These are phyloP conservation scores for Corythoichthys haematopterus DNA, from an alignment of 2,113 vertebrate species.

Conservation along the genomic window DNA sequence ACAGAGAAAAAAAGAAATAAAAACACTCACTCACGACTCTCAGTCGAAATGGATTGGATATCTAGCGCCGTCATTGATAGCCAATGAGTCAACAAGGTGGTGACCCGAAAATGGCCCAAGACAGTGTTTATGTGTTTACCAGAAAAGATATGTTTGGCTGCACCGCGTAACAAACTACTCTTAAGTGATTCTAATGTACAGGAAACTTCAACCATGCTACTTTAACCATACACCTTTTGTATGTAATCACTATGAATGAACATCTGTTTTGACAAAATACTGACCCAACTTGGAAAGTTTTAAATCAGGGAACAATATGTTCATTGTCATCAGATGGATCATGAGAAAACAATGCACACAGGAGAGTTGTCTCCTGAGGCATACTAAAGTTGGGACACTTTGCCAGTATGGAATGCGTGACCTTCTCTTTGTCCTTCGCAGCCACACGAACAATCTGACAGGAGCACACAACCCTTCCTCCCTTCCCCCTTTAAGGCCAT, in stretches of 20 bases:
- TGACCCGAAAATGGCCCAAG: no score
- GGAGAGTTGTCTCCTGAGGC: not conserved
- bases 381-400: not conserved
- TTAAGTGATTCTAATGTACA: not conserved
- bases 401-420: not conserved
- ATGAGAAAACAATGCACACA: not conserved
- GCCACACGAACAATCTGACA: conserved; percentile 40
- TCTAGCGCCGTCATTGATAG: no score
- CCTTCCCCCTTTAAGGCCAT: conserved; percentile 30
- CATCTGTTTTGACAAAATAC: not conserved
- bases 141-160: not conserved
- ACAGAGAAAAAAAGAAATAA: no score
- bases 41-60: no score
- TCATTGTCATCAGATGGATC: conserved; percentile 1
- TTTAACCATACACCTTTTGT: not conserved
- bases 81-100: no score
- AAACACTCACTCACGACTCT: no score
- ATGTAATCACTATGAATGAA: not conserved
- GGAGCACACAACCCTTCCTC: conserved; percentile 18
- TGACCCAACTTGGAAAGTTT: not conserved
- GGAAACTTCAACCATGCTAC: not conserved
- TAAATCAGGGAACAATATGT: not conserved
- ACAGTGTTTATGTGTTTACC: no score
- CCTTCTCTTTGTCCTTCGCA: conserved; percentile 18
- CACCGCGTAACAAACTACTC: not conserved